These are phyloP conservation scores for Dryadula phaetusa DNA, from an alignment of 2,888 invertebrate genomes.

Conservation along the genomic window DNA sequence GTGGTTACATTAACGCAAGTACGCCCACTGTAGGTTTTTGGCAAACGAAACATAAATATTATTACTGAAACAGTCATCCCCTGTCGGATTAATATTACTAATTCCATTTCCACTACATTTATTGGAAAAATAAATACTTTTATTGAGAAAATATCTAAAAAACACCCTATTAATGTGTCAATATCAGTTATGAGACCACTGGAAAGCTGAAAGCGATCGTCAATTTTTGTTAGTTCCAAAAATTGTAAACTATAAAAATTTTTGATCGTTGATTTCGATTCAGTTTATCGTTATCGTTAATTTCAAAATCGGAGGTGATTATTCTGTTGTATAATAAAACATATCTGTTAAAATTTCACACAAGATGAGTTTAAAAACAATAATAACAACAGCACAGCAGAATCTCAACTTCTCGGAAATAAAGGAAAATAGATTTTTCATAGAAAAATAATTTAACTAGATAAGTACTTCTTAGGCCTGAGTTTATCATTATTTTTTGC, in stretches of 20 bases:
- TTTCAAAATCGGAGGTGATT: too few relatives aligned
- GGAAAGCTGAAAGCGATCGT: neutral
- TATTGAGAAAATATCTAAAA: conserved; percentile 1
- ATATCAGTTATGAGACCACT: neutral
- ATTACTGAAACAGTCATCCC: conserved; percentile 61
- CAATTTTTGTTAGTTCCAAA: too few relatives aligned
- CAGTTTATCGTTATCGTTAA: too few relatives aligned
- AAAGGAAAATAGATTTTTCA: too few relatives aligned
- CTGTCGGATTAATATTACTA: conserved; percentile 60
- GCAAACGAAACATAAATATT: conserved; percentile 75
- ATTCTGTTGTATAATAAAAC: too few relatives aligned
- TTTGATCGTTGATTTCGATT: too few relatives aligned
- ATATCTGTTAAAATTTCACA: too few relatives aligned
- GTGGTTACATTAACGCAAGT: conserved; percentile 30
- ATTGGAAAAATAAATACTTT: conserved; percentile 33
- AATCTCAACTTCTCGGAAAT: too few relatives aligned
- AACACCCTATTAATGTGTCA: neutral
- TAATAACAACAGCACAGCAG: too few relatives aligned
- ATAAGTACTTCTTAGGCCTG: too few relatives aligned
- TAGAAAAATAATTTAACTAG: too few relatives aligned
- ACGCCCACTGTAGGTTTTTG: conserved; percentile 53
- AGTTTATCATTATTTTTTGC: neutral
- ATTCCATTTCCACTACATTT: conserved; percentile 44
- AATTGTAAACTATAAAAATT: neutral
- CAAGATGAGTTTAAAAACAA: too few relatives aligned